Conservation (phyloP, 92 coral and sea anemone genomes). For the Parazoanthus atlanticus region DNA sequence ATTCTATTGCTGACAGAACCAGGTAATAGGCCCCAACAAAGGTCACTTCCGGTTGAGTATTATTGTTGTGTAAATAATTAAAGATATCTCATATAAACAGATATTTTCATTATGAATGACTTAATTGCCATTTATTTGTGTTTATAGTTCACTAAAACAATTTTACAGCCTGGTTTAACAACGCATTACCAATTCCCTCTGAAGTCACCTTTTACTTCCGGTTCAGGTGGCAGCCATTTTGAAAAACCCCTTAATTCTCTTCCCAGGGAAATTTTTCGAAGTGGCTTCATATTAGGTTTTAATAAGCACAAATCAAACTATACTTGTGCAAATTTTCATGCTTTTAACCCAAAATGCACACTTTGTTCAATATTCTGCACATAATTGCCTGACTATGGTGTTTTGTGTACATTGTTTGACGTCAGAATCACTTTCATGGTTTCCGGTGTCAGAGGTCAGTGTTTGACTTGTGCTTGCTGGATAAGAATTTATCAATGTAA, state of each 20-base stretch:
- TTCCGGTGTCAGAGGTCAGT: too few species aligned
- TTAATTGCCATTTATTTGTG: background rate
- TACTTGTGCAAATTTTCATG: conserved; percentile 1
- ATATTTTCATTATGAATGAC: background rate
- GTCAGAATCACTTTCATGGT: too few species aligned
- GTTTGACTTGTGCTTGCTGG: too few species aligned
- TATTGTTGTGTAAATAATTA: background rate
- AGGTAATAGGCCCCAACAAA: background rate
- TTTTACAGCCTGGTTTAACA: background rate
- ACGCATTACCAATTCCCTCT: background rate
- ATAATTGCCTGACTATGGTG: too few species aligned
- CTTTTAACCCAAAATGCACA: background rate
- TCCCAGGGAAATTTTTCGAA: too few species aligned
- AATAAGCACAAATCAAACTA: background rate
- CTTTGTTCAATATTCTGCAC: too few species aligned
- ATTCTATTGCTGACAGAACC: background rate
- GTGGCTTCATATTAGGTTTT: background rate
- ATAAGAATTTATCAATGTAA: too few species aligned
- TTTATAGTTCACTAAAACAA: background rate
- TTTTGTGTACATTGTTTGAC: too few species aligned
- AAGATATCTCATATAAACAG: background rate
- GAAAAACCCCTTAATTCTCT: background rate
- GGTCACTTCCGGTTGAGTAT: background rate
- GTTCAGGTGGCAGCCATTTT: background rate
- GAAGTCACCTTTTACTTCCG: background rate